phyloP scores from a whole-genome alignment of 2,113 vertebrate genomes.

The Pygoscelis adeliae region DNA sequence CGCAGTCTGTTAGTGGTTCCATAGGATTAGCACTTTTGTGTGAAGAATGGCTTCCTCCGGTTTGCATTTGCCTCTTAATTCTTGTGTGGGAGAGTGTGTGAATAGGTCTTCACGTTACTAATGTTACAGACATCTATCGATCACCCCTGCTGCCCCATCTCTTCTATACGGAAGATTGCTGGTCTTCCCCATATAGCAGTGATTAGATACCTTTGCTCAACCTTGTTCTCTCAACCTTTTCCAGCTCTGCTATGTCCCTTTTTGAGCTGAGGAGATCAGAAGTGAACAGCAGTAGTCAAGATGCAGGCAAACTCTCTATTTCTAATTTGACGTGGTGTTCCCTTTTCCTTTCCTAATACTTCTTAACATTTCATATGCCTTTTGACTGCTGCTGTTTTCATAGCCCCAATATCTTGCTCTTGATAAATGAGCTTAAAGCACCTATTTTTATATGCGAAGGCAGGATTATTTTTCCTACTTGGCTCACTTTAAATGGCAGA shows the following conservation, averaged over 20 bases:
- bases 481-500: background rate
- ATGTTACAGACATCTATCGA: background rate
- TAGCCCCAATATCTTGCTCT: background rate
- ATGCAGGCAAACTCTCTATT: background rate
- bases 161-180: background rate
- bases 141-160: background rate
- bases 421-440: background rate
- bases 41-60: background rate
- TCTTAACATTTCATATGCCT: background rate
- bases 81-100: background rate
- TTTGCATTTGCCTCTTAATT: background rate
- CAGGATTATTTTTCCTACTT: background rate
- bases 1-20: background rate
- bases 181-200: background rate
- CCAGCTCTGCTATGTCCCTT: background rate
- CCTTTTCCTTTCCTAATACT: background rate
- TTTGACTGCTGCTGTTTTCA: background rate
- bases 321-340: background rate
- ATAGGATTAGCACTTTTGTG: background rate
- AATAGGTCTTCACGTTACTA: background rate
- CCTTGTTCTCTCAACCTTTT: background rate
- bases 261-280: background rate
- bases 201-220: background rate
- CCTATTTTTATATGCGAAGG: background rate
- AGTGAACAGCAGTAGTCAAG: background rate